phyloP scores from a whole-genome alignment of 2,888 invertebrate species.

The Unio delphinus region DNA sequence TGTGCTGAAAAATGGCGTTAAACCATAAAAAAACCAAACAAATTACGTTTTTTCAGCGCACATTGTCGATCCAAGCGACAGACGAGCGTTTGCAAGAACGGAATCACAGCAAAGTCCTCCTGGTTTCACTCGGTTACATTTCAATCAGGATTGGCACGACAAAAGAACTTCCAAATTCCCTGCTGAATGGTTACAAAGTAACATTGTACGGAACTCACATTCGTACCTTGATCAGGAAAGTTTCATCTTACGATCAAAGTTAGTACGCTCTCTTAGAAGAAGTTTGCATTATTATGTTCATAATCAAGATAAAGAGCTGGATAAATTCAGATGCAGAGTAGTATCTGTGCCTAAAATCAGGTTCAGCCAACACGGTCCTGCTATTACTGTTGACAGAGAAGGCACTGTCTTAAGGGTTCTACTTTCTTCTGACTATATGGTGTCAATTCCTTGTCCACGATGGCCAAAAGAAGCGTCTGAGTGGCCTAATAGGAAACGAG shows the following conservation, averaged over 20 bases:
- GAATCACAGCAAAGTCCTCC: conserved; percentile 3
- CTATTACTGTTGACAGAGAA: conserved; percentile 2
- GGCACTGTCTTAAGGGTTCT: not conserved
- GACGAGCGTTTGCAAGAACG: conserved; percentile 1
- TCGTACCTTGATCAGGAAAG: not conserved
- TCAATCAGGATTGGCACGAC: conserved; percentile 6
- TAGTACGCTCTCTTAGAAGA: conserved; percentile 2
- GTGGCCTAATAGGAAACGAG: conserved; percentile 1
- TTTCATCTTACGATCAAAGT: not conserved
- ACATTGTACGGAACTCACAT: not conserved
- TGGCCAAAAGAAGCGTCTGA: conserved; percentile 10
- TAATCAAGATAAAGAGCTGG: not conserved
- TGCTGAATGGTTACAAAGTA: not conserved
- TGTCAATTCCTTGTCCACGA: conserved; percentile 11
- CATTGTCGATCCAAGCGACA: conserved; percentile 4
- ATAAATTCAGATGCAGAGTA: no score
- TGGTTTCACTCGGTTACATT: conserved; percentile 5
- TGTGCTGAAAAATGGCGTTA: no score
- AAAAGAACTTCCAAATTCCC: not conserved
- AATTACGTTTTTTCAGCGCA: conserved; percentile 1
- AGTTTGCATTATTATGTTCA: not conserved
- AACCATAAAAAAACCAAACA: no score
- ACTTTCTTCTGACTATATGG: conserved; percentile 2
- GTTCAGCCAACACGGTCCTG: conserved; percentile 7
- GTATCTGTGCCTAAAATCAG: not conserved